These are phyloP conservation scores for Syndactyla subalaris DNA, from an alignment of 2,797 vertebrate genomes.

Conservation along the genomic window DNA sequence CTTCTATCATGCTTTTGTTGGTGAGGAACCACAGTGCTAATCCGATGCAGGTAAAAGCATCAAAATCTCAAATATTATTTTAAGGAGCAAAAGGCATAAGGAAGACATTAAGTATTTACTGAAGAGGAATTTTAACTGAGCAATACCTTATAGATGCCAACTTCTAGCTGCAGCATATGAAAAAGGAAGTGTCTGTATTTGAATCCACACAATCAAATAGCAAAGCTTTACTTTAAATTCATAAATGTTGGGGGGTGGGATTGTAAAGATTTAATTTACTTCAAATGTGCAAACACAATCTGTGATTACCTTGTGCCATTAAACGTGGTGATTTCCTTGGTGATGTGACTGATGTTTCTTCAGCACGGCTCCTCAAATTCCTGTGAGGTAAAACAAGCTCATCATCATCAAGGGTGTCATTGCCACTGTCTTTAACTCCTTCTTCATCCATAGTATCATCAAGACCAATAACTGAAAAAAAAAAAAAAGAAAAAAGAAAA, in stretches of 20 bases:
- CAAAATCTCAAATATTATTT: neutral
- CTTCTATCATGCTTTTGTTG: neutral
- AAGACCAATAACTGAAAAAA: constrained; percentile 79
- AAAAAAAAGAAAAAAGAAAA: constrained; percentile 48
- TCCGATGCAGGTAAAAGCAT: neutral
- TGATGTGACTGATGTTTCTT: constrained; percentile 72
- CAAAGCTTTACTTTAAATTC: neutral
- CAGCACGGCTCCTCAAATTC: constrained; percentile 77
- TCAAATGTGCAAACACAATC: neutral
- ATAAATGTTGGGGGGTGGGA: neutral
- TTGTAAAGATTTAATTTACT: neutral
- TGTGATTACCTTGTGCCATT: constrained; percentile 77
- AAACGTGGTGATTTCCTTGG: constrained; percentile 85
- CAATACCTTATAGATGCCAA: neutral
- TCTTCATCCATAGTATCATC: constrained; percentile 85
- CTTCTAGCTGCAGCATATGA: neutral
- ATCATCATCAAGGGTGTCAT: constrained; percentile 78
- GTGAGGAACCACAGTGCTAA: neutral
- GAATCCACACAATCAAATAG: neutral
- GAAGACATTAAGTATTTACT: neutral
- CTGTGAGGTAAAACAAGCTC: constrained; percentile 79
- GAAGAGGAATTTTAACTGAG: neutral
- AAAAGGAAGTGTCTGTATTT: neutral
- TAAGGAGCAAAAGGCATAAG: neutral
- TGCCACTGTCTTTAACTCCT: constrained; percentile 82